These are phyloP conservation scores for Griposia aprilina DNA, from an alignment of 2,888 invertebrate species.

Conservation along the genomic window DNA sequence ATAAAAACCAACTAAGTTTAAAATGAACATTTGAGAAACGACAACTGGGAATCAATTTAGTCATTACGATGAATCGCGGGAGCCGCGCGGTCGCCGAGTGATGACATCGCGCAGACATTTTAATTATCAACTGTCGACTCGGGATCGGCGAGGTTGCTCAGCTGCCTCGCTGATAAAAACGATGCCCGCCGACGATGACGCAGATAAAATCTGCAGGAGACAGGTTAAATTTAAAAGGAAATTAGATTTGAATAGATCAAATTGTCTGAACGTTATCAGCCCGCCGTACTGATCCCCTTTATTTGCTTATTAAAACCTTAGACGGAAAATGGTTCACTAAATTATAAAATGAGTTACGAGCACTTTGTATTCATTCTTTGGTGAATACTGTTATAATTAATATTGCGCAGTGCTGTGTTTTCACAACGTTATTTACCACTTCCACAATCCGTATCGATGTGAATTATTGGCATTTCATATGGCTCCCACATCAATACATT, in stretches of 20 bases:
- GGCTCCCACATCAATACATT: conserved; percentile 44
- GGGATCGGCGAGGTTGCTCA: conserved; percentile 77
- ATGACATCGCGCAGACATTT: conserved; percentile 87
- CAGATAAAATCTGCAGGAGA: conserved; percentile 86
- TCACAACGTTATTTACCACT: conserved; percentile 53
- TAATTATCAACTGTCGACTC: conserved; percentile 88
- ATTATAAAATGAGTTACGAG: conserved; percentile 52
- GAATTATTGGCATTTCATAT: conserved; percentile 58
- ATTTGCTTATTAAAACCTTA: conserved; percentile 68
- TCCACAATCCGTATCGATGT: conserved; percentile 42
- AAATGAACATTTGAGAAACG: conserved; percentile 79
- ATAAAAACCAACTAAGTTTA: conserved; percentile 71
- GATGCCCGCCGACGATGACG: conserved; percentile 79
- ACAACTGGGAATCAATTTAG: conserved; percentile 86
- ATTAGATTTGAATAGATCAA: conserved; percentile 86
- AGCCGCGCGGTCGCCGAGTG: conserved; percentile 75
- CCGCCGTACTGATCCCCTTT: conserved; percentile 66
- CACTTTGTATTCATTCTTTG: conserved; percentile 46
- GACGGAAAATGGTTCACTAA: conserved; percentile 49
- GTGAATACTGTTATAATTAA: conserved; percentile 55
- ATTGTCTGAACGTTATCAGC: conserved; percentile 77
- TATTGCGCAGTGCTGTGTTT: conserved; percentile 39
- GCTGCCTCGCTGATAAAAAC: conserved; percentile 82
- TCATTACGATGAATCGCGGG: conserved; percentile 80
- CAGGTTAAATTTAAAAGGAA: conserved; percentile 86